phyloP scores from a whole-genome alignment of 1,140 invertebrate species.

The Bombus fervidus region DNA sequence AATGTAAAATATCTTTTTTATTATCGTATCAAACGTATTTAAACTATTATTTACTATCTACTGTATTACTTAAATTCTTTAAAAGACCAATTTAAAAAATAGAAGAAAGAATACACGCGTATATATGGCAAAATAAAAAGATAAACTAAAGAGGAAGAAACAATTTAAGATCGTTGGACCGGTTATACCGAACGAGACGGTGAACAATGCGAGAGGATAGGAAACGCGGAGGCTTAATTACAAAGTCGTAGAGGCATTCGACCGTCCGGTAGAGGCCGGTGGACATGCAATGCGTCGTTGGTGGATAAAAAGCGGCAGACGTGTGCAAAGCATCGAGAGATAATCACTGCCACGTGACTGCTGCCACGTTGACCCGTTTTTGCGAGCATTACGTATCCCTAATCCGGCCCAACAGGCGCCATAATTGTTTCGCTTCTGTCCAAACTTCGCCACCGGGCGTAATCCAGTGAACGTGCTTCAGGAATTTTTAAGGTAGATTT shows the following conservation, averaged over 20 bases:
- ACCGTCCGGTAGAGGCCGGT: slow-evolving; percentile 38
- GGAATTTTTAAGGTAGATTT: slow-evolving; percentile 28
- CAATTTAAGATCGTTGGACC: not conserved
- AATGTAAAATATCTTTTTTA: too few species aligned
- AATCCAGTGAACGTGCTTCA: slow-evolving; percentile 57
- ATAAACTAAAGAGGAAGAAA: too few species aligned
- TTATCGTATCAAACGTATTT: too few species aligned
- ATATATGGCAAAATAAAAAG: not conserved
- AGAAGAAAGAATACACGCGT: not conserved
- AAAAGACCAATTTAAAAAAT: too few species aligned
- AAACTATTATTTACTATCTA: too few species aligned
- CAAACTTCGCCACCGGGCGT: slow-evolving; percentile 59
- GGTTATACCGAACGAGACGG: slow-evolving; percentile 6
- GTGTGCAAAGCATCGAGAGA: slow-evolving; percentile 66
- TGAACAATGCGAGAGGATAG: slow-evolving; percentile 11
- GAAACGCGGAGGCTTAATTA: slow-evolving; percentile 54
- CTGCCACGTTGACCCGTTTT: slow-evolving; percentile 62
- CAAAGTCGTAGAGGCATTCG: slow-evolving; percentile 60
- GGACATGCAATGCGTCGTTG: slow-evolving; percentile 54
- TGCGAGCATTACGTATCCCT: slow-evolving; percentile 68
- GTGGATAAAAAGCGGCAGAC: slow-evolving; percentile 58
- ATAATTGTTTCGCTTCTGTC: slow-evolving; percentile 65
- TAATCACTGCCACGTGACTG: slow-evolving; percentile 70
- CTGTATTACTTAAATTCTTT: too few species aligned
- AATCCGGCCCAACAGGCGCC: slow-evolving; percentile 65